Evolutionary conservation across 2,797 vertebrate genomes (phyloP), one percentile per base, ranked within the genome.

Genomic region (Acrossocheilus fasciatus): DNA sequence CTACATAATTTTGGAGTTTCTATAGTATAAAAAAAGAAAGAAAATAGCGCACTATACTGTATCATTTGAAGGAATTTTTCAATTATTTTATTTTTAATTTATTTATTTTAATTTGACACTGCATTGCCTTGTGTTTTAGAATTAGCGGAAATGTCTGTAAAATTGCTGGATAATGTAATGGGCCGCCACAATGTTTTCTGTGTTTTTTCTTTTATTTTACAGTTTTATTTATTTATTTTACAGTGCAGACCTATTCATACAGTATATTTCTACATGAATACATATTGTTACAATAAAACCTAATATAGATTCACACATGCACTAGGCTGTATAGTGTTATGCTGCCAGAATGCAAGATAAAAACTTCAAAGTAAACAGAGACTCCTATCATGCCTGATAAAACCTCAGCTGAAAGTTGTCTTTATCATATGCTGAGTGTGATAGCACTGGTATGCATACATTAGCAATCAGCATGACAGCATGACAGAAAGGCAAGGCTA

Each of bases 391-490:
- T 23, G 50, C n/a, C 26, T 54, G 73, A 77, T 69, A 77, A 68
- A 84, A 30, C 9, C 14, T 66, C 78, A 81, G 77, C 11, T 64
- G 68, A 47, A 86, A 72, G 23, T 20, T 81, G 68, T 81, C 54
- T 75, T 86, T 81, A 74, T 86, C 84, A 81, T 14, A 26, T 62
- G 59, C 45, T 77, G 54, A 74, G 45, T 30, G 54, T 81, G 78
- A 86, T 86, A 74, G 66, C 69, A 81, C 69, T 26, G 73, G 6
- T 78, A 74, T 64, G 77, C 77, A 86, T 86, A 86, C 78, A 86
- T 86, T 86, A 86, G 69, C 54, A 86, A 86, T 86, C 84, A 86
- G 78, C 14, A 62, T 54, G 84, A 81, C 78, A 86, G 84, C 84
- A 86, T 86, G 78, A 73, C 78, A 52, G 57, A 74, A 66, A 54